phyloP scores from a whole-genome alignment of 2,113 vertebrate species.

The Leptocoma aspasia region DNA sequence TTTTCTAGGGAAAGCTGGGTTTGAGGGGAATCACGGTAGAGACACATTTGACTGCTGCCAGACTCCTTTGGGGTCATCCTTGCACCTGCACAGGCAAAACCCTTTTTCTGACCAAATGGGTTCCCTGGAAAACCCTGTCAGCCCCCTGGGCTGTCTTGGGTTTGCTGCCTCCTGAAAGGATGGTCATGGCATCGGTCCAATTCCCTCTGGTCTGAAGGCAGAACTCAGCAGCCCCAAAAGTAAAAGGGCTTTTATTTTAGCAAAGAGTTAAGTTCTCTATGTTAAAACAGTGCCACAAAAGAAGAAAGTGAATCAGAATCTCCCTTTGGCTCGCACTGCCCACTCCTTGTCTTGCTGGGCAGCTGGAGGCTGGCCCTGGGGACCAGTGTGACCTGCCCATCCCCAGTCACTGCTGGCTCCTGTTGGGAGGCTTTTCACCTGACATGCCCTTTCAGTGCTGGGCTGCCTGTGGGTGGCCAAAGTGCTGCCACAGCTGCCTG shows the following conservation, averaged over 20 bases:
- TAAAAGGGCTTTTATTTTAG: neutral
- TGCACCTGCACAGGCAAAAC: neutral
- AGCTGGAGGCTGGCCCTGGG: neutral
- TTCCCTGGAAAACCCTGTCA: neutral
- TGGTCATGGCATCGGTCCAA: accelerated
- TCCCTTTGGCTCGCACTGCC: accelerated
- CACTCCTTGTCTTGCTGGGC: neutral
- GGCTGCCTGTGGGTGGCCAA: neutral
- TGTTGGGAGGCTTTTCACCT: neutral
- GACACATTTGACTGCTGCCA: neutral
- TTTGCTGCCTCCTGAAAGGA: neutral
- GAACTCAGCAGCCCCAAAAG: neutral
- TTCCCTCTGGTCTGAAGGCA: neutral
- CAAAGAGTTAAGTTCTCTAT: neutral
- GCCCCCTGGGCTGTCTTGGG: neutral
- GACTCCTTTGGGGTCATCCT: neutral
- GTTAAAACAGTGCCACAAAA: neutral
- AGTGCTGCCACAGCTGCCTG: accelerated
- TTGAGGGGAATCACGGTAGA: accelerated
- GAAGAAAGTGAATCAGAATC: neutral
- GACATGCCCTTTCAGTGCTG: accelerated
- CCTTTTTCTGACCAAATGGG: neutral
- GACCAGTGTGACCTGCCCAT: accelerated
- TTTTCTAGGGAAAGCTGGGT: neutral
- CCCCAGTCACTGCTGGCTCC: accelerated